phyloP scores from a whole-genome alignment of 2,113 vertebrate species.

The Nothoprocta perdicaria region DNA sequence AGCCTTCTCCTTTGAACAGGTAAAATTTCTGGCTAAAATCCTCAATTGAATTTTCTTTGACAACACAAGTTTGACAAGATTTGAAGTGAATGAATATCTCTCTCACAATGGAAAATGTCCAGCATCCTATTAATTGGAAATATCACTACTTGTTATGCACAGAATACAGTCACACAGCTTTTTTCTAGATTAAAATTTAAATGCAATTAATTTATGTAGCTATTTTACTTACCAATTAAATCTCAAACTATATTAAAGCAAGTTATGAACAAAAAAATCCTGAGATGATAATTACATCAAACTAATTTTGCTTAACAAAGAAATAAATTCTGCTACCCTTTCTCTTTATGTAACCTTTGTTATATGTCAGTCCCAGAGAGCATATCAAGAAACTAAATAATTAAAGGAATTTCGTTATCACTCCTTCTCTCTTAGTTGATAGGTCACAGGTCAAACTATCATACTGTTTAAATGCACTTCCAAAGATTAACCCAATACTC shows the following conservation, averaged over 20 bases:
- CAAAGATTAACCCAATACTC: background rate
- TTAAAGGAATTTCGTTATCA: background rate
- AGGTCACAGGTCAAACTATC: background rate
- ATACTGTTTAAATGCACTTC: background rate
- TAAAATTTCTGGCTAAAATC: background rate
- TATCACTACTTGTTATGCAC: background rate
- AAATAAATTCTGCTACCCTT: conserved; percentile 13
- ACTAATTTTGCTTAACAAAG: conserved; percentile 10
- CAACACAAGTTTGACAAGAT: background rate
- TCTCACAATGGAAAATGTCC: background rate
- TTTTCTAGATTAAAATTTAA: conserved; percentile 6
- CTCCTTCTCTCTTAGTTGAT: background rate
- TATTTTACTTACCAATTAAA: conserved; percentile 12
- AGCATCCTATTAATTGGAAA: background rate
- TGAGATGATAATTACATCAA: background rate
- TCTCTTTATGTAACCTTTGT: conserved; percentile 12
- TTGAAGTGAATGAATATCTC: background rate
- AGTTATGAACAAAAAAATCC: background rate
- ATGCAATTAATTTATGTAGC: background rate
- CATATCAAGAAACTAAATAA: background rate
- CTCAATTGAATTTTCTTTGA: background rate
- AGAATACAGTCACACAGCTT: background rate
- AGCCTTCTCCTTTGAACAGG: rapidly evolving
- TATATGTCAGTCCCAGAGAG: background rate
- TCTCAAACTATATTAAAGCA: background rate